A percentile compares a stretch with the other conserved stretches of the same genome.
Conservation (phyloP, 2,113 vertebrate species). For the Pipra filicauda region DNA sequence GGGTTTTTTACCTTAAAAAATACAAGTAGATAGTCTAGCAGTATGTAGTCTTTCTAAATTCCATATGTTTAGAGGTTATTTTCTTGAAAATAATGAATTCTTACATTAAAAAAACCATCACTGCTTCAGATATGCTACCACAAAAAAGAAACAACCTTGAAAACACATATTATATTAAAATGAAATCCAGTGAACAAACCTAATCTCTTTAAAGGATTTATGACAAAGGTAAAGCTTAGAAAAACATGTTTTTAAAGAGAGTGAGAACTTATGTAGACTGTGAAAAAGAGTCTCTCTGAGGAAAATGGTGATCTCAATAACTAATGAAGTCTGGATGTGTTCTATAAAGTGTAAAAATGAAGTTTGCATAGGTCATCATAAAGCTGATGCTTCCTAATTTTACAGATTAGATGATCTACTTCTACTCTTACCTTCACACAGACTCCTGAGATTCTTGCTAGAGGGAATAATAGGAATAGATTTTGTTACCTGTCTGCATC, state of each 20-base stretch:
- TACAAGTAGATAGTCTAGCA: not conserved
- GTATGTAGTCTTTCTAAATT: not conserved
- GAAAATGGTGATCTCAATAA: not conserved
- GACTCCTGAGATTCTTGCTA: not conserved
- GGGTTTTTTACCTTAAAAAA: not conserved
- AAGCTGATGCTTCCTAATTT: not conserved
- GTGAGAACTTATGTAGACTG: not conserved
- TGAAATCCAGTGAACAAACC: not conserved
- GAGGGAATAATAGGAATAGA: not conserved
- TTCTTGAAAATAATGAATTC: not conserved
- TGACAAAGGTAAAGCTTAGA: not conserved
- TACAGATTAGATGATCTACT: not conserved
- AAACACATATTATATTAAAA: not conserved
- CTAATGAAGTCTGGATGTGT: not conserved
- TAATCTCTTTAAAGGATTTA: not conserved
- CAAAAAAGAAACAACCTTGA: not conserved
- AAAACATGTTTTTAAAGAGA: not conserved
- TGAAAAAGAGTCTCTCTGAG: not conserved
- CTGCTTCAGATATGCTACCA: not conserved
- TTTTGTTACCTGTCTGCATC: not conserved
- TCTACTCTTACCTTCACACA: not conserved
- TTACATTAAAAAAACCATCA: not conserved
- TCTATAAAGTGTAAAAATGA: not conserved
- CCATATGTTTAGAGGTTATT: not conserved
- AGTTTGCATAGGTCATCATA: not conserved